A percentile compares a stretch with the other conserved stretches of the same genome.
Evolutionary conservation across 2,113 vertebrate genomes (phyloP).

Genomic region (Oryzias javanicus): DNA sequence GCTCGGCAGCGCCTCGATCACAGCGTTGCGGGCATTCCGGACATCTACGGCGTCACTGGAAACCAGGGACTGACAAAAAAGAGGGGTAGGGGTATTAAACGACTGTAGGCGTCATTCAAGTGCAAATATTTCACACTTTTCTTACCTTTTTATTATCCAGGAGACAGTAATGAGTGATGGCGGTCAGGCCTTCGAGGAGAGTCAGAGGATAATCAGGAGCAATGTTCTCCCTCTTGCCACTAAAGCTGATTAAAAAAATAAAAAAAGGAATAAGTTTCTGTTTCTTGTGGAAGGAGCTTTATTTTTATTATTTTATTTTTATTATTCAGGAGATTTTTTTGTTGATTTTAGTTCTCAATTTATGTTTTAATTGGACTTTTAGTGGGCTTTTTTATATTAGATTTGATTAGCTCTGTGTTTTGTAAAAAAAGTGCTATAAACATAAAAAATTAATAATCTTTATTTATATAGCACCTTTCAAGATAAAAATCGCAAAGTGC

Average conservation of each 20-base stretch:
- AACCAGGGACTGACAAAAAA: slow-evolving; percentile 66
- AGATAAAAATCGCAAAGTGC: no score
- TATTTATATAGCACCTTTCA: no score
- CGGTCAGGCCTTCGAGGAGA: slow-evolving; percentile 91
- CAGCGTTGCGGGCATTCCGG: slow-evolving; percentile 88
- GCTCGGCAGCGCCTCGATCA: slow-evolving; percentile 88
- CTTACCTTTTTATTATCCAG: slow-evolving; percentile 90
- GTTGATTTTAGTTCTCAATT: no score
- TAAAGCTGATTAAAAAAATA: slow-evolving; percentile 63
- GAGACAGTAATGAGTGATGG: slow-evolving; percentile 91
- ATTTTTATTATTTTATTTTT: no score
- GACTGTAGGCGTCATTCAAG: neutral
- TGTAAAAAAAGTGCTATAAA: no score
- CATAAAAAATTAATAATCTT: no score
- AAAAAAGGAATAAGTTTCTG: neutral
- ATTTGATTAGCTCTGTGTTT: no score
- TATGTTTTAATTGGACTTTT: no score
- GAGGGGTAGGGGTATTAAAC: neutral
- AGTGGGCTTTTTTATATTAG: no score
- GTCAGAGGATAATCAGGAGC: slow-evolving; percentile 95
- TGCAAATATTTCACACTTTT: neutral
- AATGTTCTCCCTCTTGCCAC: slow-evolving; percentile 87
- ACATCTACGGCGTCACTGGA: slow-evolving; percentile 80
- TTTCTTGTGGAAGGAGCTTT: no score
- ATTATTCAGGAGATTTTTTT: no score